Evolutionary conservation across 2,888 invertebrate genomes (phyloP), one percentile per base, ranked within the genome.

Genomic region (Zhengitettix transpicula): DNA sequence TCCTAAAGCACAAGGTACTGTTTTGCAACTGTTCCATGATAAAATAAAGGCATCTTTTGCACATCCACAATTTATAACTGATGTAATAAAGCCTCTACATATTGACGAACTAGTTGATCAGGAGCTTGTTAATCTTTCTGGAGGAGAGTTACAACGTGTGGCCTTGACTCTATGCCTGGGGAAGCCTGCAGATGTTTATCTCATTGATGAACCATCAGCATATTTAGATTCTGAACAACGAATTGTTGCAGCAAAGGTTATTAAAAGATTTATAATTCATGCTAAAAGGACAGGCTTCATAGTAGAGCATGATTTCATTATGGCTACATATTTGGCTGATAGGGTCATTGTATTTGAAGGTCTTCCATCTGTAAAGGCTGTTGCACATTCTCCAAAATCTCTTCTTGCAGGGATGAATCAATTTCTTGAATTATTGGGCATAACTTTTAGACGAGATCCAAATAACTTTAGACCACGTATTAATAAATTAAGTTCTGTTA

Each of bases 261-360:
- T 98, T 66, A 98, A 98, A 74, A 81, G 96, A 91, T 99, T 97
- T 73, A 97, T 99, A 72, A 80, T 99, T 53, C 99, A 99, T 71
- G 96, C 99, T 0, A 99, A 99, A 78, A 95, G 98, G 74, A 99
- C 99, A 10, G 99, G 98, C 11, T 99, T 99, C 73, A 89, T 99
- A n/a, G 99, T 99, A 1, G 99, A 99, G 83, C 99, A 99, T 85
- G 98, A 99, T 78, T 99, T 99, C 74, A 99, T 99, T 66, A 99
- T 99, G 99, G 98, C 98, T 15, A 99, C 99, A 0, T 99, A 99
- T 74, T 80, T 96, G 64, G 95, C 98, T 1, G 99, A 99, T 74
- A 83, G 98, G 53, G 99, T 99, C 5, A 96, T 99, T 66, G 98
- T 99, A 57, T 97, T 99, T 73, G 98, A 98, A 71, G 99, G 99